Evolutionary conservation across 2,113 vertebrate species (phyloP).

Genomic region (Mormyrus lacerda): DNA sequence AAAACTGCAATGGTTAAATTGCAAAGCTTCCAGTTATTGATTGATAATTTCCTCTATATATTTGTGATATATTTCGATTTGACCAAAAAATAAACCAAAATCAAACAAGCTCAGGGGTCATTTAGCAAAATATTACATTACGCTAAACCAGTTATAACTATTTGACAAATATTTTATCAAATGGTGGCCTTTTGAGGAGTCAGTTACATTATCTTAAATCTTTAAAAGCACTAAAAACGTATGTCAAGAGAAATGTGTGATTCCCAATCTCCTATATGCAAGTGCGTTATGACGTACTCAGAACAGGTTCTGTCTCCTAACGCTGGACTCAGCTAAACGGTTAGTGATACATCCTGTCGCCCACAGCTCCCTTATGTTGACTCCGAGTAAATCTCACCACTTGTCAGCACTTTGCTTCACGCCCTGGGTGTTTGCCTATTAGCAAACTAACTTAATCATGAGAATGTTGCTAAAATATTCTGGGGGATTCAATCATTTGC

Average conservation of each 20-base stretch:
- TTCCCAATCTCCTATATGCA: neutral
- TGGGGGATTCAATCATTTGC: neutral
- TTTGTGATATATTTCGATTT: neutral
- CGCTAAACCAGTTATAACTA: neutral
- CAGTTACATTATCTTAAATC: neutral
- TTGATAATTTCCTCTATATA: neutral
- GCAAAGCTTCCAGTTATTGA: neutral
- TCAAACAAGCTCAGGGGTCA: neutral
- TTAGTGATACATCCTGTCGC: neutral
- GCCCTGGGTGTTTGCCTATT: neutral
- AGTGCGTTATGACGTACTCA: neutral
- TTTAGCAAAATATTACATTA: neutral
- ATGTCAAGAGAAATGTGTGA: neutral
- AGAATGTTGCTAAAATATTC: neutral
- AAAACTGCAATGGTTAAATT: neutral
- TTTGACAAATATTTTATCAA: neutral
- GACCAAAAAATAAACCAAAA: neutral
- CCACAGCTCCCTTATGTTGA: conserved; percentile 5
- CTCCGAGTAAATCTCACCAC: neutral
- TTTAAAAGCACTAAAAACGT: neutral
- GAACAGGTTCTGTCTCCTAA: neutral
- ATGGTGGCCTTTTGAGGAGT: neutral
- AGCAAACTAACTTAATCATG: conserved; percentile 5
- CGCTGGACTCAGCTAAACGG: neutral
- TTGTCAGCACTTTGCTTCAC: neutral